Conservation (phyloP, 2,888 invertebrate genomes). For the Drosophila kokeensis region DNA sequence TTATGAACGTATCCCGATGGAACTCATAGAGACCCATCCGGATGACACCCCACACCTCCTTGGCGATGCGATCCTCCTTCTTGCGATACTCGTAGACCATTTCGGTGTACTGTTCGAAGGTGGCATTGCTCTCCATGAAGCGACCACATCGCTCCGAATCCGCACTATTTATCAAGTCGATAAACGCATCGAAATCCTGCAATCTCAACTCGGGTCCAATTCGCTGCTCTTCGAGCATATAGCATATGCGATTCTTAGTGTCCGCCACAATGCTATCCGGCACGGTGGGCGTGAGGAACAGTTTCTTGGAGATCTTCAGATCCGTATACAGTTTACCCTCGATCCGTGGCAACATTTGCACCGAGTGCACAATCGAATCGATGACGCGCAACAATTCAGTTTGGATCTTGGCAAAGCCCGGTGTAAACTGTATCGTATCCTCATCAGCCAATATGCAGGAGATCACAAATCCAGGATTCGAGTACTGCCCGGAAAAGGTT, state of each 20-base stretch:
- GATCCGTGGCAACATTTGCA: constrained; percentile 90
- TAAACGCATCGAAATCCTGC: constrained; percentile 93
- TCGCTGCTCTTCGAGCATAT: constrained; percentile 89
- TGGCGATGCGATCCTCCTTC: constrained; percentile 88
- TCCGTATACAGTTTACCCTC: constrained; percentile 89
- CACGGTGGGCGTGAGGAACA: constrained; percentile 88
- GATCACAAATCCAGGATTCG: constrained; percentile 88
- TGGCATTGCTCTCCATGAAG: constrained; percentile 89
- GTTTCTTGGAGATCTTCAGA: constrained; percentile 70
- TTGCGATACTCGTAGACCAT: constrained; percentile 88
- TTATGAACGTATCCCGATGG: constrained; percentile 91
- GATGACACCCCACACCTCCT: constrained; percentile 87
- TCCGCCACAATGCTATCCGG: constrained; percentile 88
- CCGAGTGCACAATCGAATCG: constrained; percentile 90
- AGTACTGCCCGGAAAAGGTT: constrained; percentile 85
- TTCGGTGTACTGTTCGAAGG: constrained; percentile 88
- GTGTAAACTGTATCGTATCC: constrained; percentile 89
- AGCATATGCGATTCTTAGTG: constrained; percentile 88
- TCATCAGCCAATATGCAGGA: constrained; percentile 83
- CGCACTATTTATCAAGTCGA: constrained; percentile 90
- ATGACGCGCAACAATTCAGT: constrained; percentile 89
- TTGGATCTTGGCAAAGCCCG: constrained; percentile 90
- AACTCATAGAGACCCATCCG: constrained; percentile 94
- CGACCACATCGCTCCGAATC: constrained; percentile 86
- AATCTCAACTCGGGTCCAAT: constrained; percentile 90